These are phyloP conservation scores for Mythimna ferrago DNA, from an alignment of 2,888 invertebrate genomes.

Conservation along the genomic window DNA sequence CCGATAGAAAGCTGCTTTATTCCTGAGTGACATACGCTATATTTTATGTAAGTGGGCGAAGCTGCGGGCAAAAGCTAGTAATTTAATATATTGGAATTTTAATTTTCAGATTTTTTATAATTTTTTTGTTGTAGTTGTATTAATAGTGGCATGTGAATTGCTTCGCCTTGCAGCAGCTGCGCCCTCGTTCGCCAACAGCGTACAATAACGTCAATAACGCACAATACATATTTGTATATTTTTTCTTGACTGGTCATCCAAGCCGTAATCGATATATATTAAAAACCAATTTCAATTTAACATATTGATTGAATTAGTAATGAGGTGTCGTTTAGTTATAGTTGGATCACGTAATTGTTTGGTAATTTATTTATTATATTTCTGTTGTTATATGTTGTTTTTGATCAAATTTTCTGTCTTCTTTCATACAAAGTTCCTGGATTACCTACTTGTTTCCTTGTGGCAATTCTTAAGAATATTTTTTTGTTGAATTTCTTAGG, in stretches of 20 bases:
- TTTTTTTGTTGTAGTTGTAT: neutral
- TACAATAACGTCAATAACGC: slow-evolving; percentile 13
- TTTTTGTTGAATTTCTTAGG: neutral
- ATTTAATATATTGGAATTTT: neutral
- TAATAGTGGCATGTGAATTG: slow-evolving; percentile 29
- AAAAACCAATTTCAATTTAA: slow-evolving; percentile 47
- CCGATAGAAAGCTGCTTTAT: too few relatives aligned
- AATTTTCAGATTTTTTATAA: neutral
- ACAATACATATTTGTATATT: slow-evolving; percentile 2
- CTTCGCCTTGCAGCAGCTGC: slow-evolving; percentile 24
- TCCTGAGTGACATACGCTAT: too few relatives aligned
- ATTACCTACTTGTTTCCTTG: neutral
- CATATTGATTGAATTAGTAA: slow-evolving; percentile 23
- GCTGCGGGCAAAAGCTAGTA: too few relatives aligned
- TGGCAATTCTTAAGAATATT: too few relatives aligned
- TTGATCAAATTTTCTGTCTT: neutral
- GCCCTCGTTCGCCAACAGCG: slow-evolving; percentile 7
- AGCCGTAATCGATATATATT: slow-evolving; percentile 37
- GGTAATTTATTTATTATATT: slow-evolving; percentile 14
- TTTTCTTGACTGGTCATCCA: slow-evolving; percentile 8
- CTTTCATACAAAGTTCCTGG: neutral
- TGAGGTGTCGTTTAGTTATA: slow-evolving; percentile 25
- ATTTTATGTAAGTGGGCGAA: too few relatives aligned
- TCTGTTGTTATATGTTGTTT: neutral
- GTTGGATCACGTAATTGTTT: slow-evolving; percentile 15